Base-by-base conservation (phyloP, 2,888 invertebrate genomes). In the Pecten maximus region DNA sequence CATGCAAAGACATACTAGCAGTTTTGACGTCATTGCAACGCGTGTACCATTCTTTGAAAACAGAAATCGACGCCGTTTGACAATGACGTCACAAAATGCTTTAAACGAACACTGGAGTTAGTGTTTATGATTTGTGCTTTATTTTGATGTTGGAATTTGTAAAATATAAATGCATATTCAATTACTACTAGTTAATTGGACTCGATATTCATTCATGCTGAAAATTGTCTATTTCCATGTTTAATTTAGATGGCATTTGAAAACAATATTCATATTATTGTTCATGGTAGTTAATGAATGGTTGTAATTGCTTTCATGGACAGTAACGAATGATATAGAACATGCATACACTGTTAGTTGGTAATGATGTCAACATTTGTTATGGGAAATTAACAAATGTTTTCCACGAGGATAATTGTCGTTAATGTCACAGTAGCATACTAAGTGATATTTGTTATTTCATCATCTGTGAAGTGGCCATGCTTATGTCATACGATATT, bases 391-490 rank as follows among this genome's bases (percentile, higher is more conserved):
- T 54, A 74, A 28, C 54, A 74, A 28, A 74, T 74, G 35, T 35
- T 54, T 54, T 8, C 54, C 6, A n/a, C 8, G 8, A 54, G n/a
- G n/a, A n/a, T n/a, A n/a, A n/a, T n/a, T n/a, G n/a, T n/a, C n/a
- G n/a, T n/a, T n/a, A n/a, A n/a, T n/a, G n/a, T n/a, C n/a, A n/a
- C n/a, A n/a, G n/a, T n/a, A n/a, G n/a, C n/a, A n/a, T 4, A 44
- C 44, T 8, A 44, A 44, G 44, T 44, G 44, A 44, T 12, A 44
- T 44, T 44, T 12, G 12, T n/a, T 89, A 86, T 44, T 89, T n/a
- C n/a, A 86, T 89, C 48, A 87, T 74, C 87, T 89, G 89, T 86
- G 74, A 87, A 89, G 48, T 44, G 74, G 40, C 86, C 60, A 86
- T 89, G 39, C 74, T 44, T 44, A 44, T 44, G 44, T 44, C 8